These are phyloP conservation scores for Araneus ventricosus DNA, from an alignment of 1,140 invertebrate genomes.

Conservation along the genomic window DNA sequence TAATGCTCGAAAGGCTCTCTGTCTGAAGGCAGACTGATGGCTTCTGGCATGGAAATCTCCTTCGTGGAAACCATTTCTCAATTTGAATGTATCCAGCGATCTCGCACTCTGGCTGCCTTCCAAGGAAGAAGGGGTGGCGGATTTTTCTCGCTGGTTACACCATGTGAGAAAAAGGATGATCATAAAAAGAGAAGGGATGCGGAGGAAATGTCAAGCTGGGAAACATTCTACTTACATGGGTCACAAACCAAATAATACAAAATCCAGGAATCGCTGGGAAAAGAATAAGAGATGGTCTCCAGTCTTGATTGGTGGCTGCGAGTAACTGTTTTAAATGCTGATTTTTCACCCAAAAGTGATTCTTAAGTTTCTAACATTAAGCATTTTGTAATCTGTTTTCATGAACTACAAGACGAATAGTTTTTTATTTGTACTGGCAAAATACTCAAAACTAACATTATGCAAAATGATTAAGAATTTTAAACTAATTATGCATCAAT, in stretches of 20 bases:
- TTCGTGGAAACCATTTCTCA: neutral
- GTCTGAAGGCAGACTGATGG: conserved; percentile 3
- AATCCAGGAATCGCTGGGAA: neutral
- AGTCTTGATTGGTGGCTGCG: neutral
- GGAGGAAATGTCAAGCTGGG: neutral
- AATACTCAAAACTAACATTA: too few relatives aligned
- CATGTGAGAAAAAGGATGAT: neutral
- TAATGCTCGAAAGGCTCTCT: neutral
- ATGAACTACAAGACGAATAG: too few relatives aligned
- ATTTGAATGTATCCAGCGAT: conserved; percentile 26
- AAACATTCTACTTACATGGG: neutral
- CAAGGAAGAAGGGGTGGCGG: neutral
- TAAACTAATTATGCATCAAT: too few relatives aligned
- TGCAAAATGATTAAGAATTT: too few relatives aligned
- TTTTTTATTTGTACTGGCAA: too few relatives aligned
- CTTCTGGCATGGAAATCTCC: conserved; percentile 25
- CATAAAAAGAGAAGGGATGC: neutral
- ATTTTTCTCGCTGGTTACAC: conserved; percentile 1
- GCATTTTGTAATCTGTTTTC: too few relatives aligned
- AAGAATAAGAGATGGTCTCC: neutral
- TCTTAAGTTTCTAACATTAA: too few relatives aligned
- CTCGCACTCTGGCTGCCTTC: neutral
- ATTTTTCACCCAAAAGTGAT: neutral
- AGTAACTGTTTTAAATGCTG: neutral
- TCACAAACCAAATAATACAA: neutral